These are phyloP conservation scores for Brachionus sp. DNA, from an alignment of 1,140 invertebrate genomes.

Conservation along the genomic window DNA sequence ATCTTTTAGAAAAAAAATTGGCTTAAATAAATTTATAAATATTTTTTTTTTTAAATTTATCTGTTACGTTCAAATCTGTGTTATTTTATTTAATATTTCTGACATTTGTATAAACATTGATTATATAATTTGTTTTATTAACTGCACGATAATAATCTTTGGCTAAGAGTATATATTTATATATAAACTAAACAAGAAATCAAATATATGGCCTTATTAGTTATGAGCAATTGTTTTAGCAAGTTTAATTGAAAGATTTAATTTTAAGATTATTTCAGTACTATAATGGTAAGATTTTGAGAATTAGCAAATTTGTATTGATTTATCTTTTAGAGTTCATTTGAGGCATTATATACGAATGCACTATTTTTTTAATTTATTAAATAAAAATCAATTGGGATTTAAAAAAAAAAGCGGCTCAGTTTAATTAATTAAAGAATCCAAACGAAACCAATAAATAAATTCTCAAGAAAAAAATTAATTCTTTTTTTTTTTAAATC, in stretches of 20 bases:
- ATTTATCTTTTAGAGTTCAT: background rate
- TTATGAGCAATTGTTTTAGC: constrained; percentile 21
- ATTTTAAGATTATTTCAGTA: background rate
- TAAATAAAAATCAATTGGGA: background rate
- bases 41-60: background rate
- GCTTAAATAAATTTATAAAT: background rate
- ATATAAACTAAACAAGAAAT: background rate
- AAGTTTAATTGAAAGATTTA: background rate
- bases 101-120: constrained; percentile 30
- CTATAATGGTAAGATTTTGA: background rate
- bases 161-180: background rate
- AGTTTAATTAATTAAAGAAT: background rate
- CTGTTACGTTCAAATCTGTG: background rate
- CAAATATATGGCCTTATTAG: background rate
- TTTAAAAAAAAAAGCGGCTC: background rate
- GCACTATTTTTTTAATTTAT: background rate
- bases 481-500: background rate
- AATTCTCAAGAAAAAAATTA: background rate
- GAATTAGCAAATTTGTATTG: background rate
- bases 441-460: background rate
- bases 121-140: constrained; percentile 35
- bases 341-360: background rate
- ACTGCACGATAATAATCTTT: constrained; percentile 21
- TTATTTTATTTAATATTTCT: background rate
- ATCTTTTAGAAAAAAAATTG: constrained; percentile 2